Base-by-base conservation (phyloP, 2,797 vertebrate genomes). In the Phrynocephalus forsythii region DNA sequence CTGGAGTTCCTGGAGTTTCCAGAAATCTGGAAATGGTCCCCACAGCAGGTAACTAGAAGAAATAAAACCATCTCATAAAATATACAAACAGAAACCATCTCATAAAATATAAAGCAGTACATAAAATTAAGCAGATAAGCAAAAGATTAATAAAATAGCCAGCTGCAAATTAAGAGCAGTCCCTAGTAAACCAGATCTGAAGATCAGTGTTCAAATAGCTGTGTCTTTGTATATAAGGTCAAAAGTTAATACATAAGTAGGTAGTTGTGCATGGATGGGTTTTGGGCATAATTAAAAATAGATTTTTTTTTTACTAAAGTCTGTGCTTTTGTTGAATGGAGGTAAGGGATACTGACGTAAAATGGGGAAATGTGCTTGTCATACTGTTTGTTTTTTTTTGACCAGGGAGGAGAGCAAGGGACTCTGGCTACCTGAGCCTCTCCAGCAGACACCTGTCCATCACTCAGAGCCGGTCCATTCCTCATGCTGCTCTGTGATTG, bases 401-500 rank as follows among this genome's bases (percentile, higher is more conserved):
- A 24, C 50, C 22, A 38, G 50, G 71, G 5, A n/a, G 28, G 26
- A 0, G 48, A 9, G 7, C 16, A 6, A 22, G 3, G 30, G 3
- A 60, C 16, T 44, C 20, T 79, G 90, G 0, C 0, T 24, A 24
- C 15, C 44, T 80, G 8, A 5, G 0, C 56, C 48, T 86, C 22
- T 50, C 52, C 13, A 66, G 30, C 84, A 89, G 88, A 75, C 5
- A 79, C 2, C 3, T 84, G 50, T 33, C 68, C 48, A 11, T 28
- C 50, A 91, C 82, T 83, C 80, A 18, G 60, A 48, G 7, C 52
- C 44, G 26, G 75, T 73, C 22, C 75, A 20, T 50, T 44, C 77
- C 68, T 16, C 66, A 56, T 76, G 50, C 73, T 78, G 22, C 78
- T 71, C 38, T 91, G 85, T 72, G 77, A 71, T 77, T 86, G 56